A percentile compares a stretch with the other conserved stretches of the same genome.
Conservation (phyloP, 2,113 vertebrate genomes). For the Chaetops frenatus region DNA sequence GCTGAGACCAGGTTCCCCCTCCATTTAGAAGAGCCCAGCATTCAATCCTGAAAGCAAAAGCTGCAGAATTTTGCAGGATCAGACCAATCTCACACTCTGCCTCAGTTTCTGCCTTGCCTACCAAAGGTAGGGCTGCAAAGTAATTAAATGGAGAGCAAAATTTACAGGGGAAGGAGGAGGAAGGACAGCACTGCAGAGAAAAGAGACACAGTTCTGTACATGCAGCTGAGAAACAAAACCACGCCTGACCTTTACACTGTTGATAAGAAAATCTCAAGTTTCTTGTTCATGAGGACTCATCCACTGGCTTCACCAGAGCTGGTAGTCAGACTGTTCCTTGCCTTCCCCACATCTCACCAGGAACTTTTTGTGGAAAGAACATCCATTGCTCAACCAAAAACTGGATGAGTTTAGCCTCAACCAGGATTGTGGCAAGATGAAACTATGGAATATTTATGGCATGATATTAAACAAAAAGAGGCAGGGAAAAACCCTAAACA, state of each 20-base stretch:
- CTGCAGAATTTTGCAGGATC: background rate
- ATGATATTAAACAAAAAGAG: background rate
- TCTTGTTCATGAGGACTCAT: background rate
- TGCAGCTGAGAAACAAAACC: background rate
- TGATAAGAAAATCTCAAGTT: background rate
- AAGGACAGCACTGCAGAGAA: background rate
- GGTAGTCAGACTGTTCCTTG: background rate
- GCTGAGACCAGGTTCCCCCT: background rate
- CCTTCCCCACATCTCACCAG: background rate
- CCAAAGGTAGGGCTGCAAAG: background rate
- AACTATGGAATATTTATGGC: background rate
- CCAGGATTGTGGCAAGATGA: background rate
- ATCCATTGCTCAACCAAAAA: background rate
- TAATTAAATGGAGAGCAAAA: background rate
- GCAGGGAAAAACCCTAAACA: rapidly evolving
- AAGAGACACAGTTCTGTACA: background rate
- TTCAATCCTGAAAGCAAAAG: background rate
- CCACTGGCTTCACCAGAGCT: background rate
- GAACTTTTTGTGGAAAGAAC: background rate
- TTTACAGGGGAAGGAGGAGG: background rate
- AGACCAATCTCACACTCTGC: background rate
- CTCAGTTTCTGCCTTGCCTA: background rate
- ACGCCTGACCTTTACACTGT: background rate
- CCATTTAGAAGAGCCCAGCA: background rate
- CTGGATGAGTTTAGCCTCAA: background rate